Evolutionary conservation across 2,888 invertebrate species (phyloP), one percentile per base, ranked within the genome.

Genomic region (Drosophila glabriapex): DNA sequence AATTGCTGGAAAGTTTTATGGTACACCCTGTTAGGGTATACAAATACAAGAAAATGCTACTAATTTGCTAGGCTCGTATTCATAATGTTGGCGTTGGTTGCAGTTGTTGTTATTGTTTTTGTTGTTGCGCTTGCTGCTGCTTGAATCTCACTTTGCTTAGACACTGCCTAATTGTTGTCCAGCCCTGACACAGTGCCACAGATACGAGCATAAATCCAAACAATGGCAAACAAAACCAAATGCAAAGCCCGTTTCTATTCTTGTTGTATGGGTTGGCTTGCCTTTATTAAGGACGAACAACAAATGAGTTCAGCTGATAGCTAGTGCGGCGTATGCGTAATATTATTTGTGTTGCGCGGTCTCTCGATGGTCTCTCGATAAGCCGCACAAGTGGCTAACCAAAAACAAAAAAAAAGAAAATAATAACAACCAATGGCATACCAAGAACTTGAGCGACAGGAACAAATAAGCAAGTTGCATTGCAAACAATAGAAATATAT

Each of bases 151-250:
- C 22, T 50, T 69, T 69, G 58, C 43, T 31, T 43, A 12, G 31
- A 59, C 68, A 71, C 43, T 59, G 73, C 79, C 81, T 87, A 90
- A 87, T 87, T 87, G 90, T 85, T 83, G 89, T 65, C 80, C 89
- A 86, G 90, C 89, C 87, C 89, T 87, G 87, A 90, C 87, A 87
- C 80, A 87, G 86, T 89, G 80, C 76, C 82, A 80, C 80, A 76
- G 72, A 75, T 68, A 63, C 67, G 64, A 63, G 49, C 55, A 64
- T 35, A 69, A 76, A 72, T 65, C 59, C 39, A 56, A 61, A 64
- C 65, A 60, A 64, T 60, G 43, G 64, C 78, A 68, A 83, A 67
- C 73, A 83, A 73, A 78, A 71, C 76, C 66, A 73, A 49, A 82
- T 52, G 54, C 43, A 66, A 70, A 80, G 54, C 76, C 73, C 62